Conservation (phyloP, 2,888 invertebrate species). For the Calliopum simillimum region DNA sequence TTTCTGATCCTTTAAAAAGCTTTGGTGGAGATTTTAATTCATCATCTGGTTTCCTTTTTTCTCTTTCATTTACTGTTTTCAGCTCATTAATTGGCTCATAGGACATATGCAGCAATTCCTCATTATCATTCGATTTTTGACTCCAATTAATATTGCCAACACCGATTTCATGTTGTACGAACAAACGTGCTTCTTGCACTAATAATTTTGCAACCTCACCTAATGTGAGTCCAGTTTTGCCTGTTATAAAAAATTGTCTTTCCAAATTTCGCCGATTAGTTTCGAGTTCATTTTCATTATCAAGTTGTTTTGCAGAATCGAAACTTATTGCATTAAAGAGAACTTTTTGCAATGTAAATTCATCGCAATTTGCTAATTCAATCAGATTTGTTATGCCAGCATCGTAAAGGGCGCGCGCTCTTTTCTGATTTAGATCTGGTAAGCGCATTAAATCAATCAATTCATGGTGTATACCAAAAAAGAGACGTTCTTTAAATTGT, state of each 20-base stretch:
- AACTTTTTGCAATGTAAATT: constrained; percentile 78
- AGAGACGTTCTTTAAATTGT: constrained; percentile 93
- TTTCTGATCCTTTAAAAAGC: too few species aligned
- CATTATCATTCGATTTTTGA: constrained; percentile 22
- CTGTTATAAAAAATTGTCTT: constrained; percentile 82
- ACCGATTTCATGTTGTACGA: constrained; percentile 80
- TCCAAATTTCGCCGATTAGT: constrained; percentile 76
- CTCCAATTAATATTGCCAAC: constrained; percentile 78
- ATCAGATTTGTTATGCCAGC: constrained; percentile 82
- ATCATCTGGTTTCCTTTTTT: not conserved
- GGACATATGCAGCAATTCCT: not conserved
- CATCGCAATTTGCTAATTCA: constrained; percentile 81
- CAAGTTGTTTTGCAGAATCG: constrained; percentile 81
- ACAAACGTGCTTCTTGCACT: constrained; percentile 80
- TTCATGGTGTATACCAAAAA: constrained; percentile 94
- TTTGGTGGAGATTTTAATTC: not conserved
- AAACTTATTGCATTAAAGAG: constrained; percentile 86
- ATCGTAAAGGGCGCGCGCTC: constrained; percentile 86
- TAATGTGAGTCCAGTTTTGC: constrained; percentile 82
- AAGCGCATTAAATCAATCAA: constrained; percentile 91
- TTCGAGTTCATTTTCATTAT: constrained; percentile 77
- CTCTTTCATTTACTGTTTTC: not conserved
- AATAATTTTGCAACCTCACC: constrained; percentile 84
- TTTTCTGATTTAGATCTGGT: constrained; percentile 82
- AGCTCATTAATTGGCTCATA: not conserved